phyloP scores from a whole-genome alignment of 1,140 invertebrate genomes.

The Ceratina japonica region DNA sequence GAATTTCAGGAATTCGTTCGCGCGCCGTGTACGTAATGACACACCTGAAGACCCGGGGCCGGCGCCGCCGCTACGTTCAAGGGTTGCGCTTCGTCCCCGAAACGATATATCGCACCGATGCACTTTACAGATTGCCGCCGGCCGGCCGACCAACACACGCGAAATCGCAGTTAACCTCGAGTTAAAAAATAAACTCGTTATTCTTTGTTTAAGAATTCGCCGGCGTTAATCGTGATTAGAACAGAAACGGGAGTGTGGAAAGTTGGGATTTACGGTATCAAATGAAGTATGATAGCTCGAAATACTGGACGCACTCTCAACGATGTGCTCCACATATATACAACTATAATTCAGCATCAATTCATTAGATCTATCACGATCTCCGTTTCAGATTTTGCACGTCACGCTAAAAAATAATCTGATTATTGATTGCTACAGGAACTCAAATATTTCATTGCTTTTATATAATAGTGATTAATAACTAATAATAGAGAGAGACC shows the following conservation, averaged over 20 bases:
- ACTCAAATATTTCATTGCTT: no score
- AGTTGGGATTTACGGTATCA: background rate
- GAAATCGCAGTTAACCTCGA: conserved; percentile 24
- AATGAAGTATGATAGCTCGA: background rate
- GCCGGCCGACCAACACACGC: conserved; percentile 15
- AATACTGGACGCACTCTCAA: background rate
- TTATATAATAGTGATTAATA: no score
- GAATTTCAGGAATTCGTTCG: conserved; percentile 41
- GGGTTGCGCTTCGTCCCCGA: conserved; percentile 3
- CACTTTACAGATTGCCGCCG: conserved; percentile 18
- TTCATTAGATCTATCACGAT: no score
- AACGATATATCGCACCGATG: conserved; percentile 40
- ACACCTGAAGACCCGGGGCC: background rate
- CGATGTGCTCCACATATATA: no score
- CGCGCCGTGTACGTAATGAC: background rate
- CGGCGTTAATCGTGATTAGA: background rate
- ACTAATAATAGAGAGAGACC: no score
- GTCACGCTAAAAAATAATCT: no score
- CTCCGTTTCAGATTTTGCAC: no score
- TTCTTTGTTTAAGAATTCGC: conserved; percentile 32
- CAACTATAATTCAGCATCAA: no score
- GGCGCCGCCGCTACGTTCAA: conserved; percentile 23
- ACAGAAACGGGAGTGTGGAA: no score
- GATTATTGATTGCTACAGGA: no score
- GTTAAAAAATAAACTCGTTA: conserved; percentile 16